These are phyloP conservation scores for Leuciscus idus DNA, from an alignment of 2,113 vertebrate genomes.

Conservation along the genomic window DNA sequence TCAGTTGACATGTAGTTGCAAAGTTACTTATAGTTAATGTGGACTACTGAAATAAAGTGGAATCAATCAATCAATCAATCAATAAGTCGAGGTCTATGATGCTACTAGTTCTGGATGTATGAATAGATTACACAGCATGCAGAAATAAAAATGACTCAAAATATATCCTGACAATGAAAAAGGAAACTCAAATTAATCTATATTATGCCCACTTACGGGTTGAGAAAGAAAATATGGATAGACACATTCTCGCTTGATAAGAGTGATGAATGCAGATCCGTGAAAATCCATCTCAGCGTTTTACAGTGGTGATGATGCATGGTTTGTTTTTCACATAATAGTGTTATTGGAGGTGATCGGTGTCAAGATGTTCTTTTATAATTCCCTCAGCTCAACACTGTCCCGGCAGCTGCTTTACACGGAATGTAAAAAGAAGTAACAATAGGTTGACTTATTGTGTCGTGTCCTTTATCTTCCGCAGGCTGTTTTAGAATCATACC, in stretches of 20 bases:
- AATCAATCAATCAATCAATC: background rate
- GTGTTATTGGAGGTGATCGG: slow-evolving; percentile 10
- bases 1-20: too few relatives aligned
- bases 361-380: slow-evolving; percentile 19
- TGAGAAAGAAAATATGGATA: background rate
- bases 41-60: too few relatives aligned
- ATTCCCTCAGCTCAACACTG: slow-evolving; percentile 23
- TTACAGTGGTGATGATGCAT: slow-evolving; percentile 34
- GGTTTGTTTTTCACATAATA: slow-evolving; percentile 15
- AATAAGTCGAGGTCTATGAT: background rate
- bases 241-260: background rate
- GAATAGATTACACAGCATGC: background rate
- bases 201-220: background rate
- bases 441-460: slow-evolving; percentile 37
- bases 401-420: background rate
- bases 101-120: slow-evolving; percentile 11
- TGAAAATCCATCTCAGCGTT: slow-evolving; percentile 17
- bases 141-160: background rate
- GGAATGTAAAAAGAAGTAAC: background rate
- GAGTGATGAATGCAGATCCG: slow-evolving; percentile 13
- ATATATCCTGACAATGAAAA: background rate
- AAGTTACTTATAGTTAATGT: too few relatives aligned
- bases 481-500: background rate
- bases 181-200: background rate
- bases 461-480: slow-evolving; percentile 26